Percentiles rank a stretch among this genome's conserved stretches.
phyloP scores from a whole-genome alignment of 2,888 invertebrate genomes.

The Tetanocera ferruginea region DNA sequence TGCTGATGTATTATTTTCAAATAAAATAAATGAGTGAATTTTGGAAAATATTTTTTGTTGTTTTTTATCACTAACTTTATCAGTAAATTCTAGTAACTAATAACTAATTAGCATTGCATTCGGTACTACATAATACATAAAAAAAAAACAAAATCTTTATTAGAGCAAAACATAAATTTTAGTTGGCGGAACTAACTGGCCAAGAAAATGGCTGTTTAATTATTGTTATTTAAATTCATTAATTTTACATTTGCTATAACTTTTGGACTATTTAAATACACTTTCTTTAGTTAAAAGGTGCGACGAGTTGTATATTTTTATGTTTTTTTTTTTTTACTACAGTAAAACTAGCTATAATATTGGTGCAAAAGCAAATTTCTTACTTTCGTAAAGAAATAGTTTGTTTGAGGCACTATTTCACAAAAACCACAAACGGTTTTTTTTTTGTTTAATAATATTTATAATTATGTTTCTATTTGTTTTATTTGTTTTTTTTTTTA shows the following conservation, averaged over 20 bases:
- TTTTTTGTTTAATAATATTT: conserved; percentile 9
- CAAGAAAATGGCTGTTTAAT: too few species aligned
- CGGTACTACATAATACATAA: background rate
- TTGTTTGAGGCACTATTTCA: conserved; percentile 35
- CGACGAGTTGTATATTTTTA: background rate
- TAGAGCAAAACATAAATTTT: too few species aligned
- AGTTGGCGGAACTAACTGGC: too few species aligned
- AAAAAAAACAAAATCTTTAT: too few species aligned
- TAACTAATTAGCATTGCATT: conserved; percentile 19
- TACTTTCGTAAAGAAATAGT: background rate
- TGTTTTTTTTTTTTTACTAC: background rate
- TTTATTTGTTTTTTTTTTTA: conserved; percentile 19
- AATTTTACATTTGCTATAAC: too few species aligned
- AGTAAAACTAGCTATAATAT: background rate
- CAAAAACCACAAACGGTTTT: conserved; percentile 28
- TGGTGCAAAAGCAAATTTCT: conserved; percentile 31
- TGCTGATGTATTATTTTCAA: background rate
- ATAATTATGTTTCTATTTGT: conserved; percentile 33
- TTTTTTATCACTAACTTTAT: conserved; percentile 55
- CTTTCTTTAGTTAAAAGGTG: too few species aligned
- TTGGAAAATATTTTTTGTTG: conserved; percentile 46
- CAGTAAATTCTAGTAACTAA: conserved; percentile 41
- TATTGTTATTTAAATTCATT: too few species aligned
- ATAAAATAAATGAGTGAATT: conserved; percentile 35
- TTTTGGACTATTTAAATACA: too few species aligned